Evolutionary conservation across 2,888 invertebrate species (phyloP).

Genomic region (Parascotia fuliginaria): DNA sequence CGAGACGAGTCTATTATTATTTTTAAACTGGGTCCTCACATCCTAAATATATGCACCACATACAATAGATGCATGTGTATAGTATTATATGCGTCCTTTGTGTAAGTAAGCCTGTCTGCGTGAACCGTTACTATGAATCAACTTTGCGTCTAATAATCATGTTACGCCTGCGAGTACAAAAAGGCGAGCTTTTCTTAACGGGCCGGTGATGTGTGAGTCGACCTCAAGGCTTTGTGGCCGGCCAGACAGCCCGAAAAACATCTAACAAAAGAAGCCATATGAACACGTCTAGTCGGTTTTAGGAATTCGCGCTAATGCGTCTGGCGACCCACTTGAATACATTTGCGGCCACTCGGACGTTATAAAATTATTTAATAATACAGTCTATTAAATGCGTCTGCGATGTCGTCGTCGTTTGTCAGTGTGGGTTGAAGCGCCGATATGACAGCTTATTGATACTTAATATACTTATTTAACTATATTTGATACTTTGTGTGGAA

Average conservation of each 20-base stretch:
- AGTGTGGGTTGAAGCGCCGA: slow-evolving; percentile 14
- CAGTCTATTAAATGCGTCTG: slow-evolving; percentile 45
- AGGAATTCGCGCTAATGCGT: slow-evolving; percentile 76
- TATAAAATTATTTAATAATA: slow-evolving; percentile 58
- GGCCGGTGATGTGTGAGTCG: slow-evolving; percentile 43
- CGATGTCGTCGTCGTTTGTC: slow-evolving; percentile 34
- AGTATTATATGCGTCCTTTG: slow-evolving; percentile 14
- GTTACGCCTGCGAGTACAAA: slow-evolving; percentile 32
- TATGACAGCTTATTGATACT: slow-evolving; percentile 1
- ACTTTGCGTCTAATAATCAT: slow-evolving; percentile 34
- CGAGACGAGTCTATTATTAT: neutral
- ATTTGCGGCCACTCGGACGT: slow-evolving; percentile 50
- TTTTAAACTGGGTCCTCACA: slow-evolving; percentile 28
- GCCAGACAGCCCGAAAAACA: slow-evolving; percentile 56
- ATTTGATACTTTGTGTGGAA: too few relatives aligned
- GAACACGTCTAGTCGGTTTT: slow-evolving; percentile 68
- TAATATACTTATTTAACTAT: neutral
- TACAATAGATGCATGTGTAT: slow-evolving; percentile 16
- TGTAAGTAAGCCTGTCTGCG: slow-evolving; percentile 16
- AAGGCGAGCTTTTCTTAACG: slow-evolving; percentile 36
- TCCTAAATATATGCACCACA: slow-evolving; percentile 28
- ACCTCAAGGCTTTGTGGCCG: slow-evolving; percentile 52
- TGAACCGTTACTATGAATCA: slow-evolving; percentile 35
- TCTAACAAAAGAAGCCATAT: slow-evolving; percentile 68
- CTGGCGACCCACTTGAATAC: slow-evolving; percentile 75